A percentile compares a stretch with the other conserved stretches of the same genome.
Evolutionary conservation across 2,888 invertebrate species (phyloP).

Genomic region (Xanthia togata): DNA sequence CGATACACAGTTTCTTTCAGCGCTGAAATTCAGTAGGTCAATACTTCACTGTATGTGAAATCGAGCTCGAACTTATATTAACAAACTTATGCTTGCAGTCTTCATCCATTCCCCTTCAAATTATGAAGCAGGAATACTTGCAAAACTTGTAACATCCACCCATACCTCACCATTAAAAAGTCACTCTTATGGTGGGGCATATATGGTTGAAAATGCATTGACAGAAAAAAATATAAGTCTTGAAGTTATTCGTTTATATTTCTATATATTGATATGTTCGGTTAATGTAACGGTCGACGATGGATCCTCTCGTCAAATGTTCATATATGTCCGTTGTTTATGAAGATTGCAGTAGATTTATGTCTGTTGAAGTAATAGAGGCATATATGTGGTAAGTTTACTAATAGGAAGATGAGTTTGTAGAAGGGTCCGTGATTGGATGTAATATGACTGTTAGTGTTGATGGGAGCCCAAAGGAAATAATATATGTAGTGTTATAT

Average conservation of each 20-base stretch:
- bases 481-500: neutral
- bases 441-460: slow-evolving; percentile 27
- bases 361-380: slow-evolving; percentile 18
- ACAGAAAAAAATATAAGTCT: slow-evolving; percentile 12
- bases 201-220: slow-evolving; percentile 23
- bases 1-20: neutral
- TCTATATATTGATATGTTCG: slow-evolving; percentile 52
- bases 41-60: slow-evolving; percentile 19
- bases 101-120: slow-evolving; percentile 37
- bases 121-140: slow-evolving; percentile 29
- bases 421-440: slow-evolving; percentile 32
- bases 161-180: neutral
- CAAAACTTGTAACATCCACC: neutral
- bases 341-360: slow-evolving; percentile 58
- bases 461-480: neutral
- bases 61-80: slow-evolving; percentile 25
- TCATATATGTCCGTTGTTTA: slow-evolving; percentile 50
- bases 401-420: slow-evolving; percentile 36
- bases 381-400: slow-evolving; percentile 49
- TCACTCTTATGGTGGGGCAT: fast-evolving
- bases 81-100: slow-evolving; percentile 27
- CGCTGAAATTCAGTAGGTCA: slow-evolving; percentile 21
- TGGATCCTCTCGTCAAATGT: slow-evolving; percentile 22
- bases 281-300: slow-evolving; percentile 47
- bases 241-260: slow-evolving; percentile 50